Base-by-base conservation (phyloP, 1,140 invertebrate genomes). In the Procambarus virginalis region DNA sequence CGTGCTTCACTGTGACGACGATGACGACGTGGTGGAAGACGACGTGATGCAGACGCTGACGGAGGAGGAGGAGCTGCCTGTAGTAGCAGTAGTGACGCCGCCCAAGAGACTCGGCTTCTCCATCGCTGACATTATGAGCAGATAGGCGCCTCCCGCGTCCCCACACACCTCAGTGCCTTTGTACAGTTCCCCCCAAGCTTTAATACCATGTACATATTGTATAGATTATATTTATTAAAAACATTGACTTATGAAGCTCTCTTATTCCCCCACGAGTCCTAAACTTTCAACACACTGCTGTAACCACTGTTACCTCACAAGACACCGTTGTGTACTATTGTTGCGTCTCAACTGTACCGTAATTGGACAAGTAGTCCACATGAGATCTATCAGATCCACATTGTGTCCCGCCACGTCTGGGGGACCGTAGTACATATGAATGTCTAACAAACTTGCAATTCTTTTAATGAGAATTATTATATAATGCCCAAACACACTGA, bases 51-150 rank as follows among this genome's bases (percentile, higher is more conserved):
- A 84, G 75, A 84, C 81, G 75, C 34, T 84, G 75, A 79, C 81
- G 75, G 81, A 84, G 81, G 87, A 89, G 48, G 87, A 89, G 51
- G 87, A 89, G 58, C n/a, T 68, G 76, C 86, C 46, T 34, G 49
- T 60, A 10, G 51, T 68, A n/a, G 80, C 20, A n/a, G 80, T 75
- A 4, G 80, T 64, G 22, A 51, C 49, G 17, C 80, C 87, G 22
- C 87, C 87, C 73, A 89, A 84, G 81, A 89, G 75, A 55, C 87
- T 89, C 10, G 87, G 87, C 34, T 89, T 89, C 87, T 89, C 87
- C 70, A 89, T 89, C 81, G 87, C 87, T 3, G 87, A 89, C 87
- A 89, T 89, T 75, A 89, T 89, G 87, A 89, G 87, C 55, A 89
- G 87, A 89, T 89, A 89, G 48, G 78, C 46, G 8, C 70, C 10